Percentiles rank a stretch among this genome's conserved stretches.
These are phyloP conservation scores for Serinus canaria DNA, from an alignment of 2,113 vertebrate species.

Conservation along the genomic window DNA sequence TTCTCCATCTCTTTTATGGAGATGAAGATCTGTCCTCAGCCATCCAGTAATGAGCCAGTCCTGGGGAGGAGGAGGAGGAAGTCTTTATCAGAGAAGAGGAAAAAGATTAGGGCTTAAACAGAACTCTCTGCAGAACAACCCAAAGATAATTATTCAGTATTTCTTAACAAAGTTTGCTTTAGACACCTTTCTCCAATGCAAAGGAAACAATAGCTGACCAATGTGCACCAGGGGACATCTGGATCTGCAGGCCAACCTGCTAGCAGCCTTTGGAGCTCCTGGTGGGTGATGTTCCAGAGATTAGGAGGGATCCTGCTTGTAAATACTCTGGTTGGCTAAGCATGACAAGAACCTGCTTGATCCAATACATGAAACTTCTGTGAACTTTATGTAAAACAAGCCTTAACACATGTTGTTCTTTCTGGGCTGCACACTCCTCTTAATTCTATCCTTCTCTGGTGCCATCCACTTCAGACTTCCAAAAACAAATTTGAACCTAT, in stretches of 20 bases:
- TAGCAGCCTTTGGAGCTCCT: background rate
- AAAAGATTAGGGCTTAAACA: background rate
- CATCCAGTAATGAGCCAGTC: constrained; percentile 21
- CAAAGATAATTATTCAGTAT: background rate
- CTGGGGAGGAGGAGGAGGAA: constrained; percentile 75
- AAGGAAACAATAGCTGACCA: background rate
- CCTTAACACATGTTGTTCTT: background rate
- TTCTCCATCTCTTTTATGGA: constrained; percentile 87
- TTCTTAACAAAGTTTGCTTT: background rate
- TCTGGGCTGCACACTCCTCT: background rate
- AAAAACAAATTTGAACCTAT: background rate
- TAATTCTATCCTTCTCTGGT: background rate
- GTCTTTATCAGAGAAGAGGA: constrained; percentile 48
- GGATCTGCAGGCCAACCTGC: background rate
- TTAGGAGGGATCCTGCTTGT: background rate
- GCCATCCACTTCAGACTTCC: background rate
- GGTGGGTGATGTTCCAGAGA: background rate
- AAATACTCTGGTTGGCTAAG: background rate
- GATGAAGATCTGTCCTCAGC: constrained; percentile 84
- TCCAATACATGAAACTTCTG: background rate
- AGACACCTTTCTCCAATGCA: background rate
- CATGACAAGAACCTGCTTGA: background rate
- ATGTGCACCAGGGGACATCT: background rate
- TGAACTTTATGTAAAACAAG: background rate
- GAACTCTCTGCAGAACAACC: background rate